Conservation (phyloP, 2,113 vertebrate genomes). For the Periophthalmus modestus region DNA sequence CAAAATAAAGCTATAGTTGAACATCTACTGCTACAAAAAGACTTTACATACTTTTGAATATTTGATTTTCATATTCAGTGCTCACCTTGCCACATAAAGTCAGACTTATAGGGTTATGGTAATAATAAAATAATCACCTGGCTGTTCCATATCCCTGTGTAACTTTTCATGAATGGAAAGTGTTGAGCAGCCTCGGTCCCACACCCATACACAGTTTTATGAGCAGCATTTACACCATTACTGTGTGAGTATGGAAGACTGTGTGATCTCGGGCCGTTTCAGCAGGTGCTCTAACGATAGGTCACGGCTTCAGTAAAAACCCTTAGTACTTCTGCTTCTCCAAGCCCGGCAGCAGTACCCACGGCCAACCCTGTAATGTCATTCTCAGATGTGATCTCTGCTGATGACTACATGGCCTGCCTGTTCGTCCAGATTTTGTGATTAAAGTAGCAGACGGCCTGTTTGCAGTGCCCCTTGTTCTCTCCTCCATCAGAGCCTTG, state of each 20-base stretch:
- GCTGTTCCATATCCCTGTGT: background rate
- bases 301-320: slow-evolving; percentile 38
- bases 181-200: background rate
- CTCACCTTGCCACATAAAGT: background rate
- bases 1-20: background rate
- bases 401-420: slow-evolving; percentile 61
- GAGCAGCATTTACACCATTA: slow-evolving; percentile 3
- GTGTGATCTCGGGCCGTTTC: slow-evolving; percentile 48
- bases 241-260: slow-evolving; percentile 24
- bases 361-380: slow-evolving; percentile 61
- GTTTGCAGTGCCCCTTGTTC: slow-evolving; percentile 26
- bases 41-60: no score
- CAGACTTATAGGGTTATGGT: background rate
- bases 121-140: slow-evolving; percentile 12
- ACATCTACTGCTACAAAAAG: background rate
- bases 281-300: slow-evolving; percentile 52
- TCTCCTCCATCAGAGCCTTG: slow-evolving; percentile 28
- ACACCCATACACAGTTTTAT: slow-evolving; percentile 21
- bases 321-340: slow-evolving; percentile 33
- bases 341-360: slow-evolving; percentile 51
- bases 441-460: slow-evolving; percentile 67
- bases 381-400: slow-evolving; percentile 72
- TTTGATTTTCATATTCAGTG: no score
- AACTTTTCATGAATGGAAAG: slow-evolving; percentile 11
- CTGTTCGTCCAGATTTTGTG: slow-evolving; percentile 66